Base-by-base conservation (phyloP, 2,113 vertebrate genomes). In the Lycocorax pyrrhopterus region DNA sequence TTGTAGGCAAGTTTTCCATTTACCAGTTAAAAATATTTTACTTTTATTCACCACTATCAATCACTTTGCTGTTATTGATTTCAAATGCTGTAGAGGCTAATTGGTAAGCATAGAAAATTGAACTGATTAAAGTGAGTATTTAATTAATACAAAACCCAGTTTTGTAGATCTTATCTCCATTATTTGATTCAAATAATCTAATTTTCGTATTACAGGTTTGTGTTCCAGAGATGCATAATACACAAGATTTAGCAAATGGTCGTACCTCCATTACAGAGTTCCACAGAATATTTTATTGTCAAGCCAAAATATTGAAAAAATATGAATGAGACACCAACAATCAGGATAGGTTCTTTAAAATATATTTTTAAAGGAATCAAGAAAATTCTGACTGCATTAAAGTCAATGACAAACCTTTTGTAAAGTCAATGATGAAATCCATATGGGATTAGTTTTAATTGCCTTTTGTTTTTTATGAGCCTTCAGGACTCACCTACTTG, bases 381-480 rank as follows among this genome's bases (percentile, higher is more conserved):
- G 72, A 83, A 74, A 69, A 91, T 77, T 76, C 46, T 37, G 39
- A 26, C 67, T 77, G 23, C 44, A 74, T 59, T 80, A 26, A 83
- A 71, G 16, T 88, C 71, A 96, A 83, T 77, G 91, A 85, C 85
- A 92, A 91, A 76, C 41, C 74, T 76, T 91, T 62, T 43, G 46
- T 71, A 78, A 91, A 91, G 55, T 66, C 67, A 91, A 69, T 85
- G 71, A 69, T 0, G 3, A 96, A 85, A 90, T 83, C 79, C 72
- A 52, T 60, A 33, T 7, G 60, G 75, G 72, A 85, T 77, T 83
- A 49, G 52, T 88, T 93, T 91, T 91, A 96, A 91, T 74, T 91
- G 94, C 39, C 87, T 91, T 73, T 93, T 92, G 82, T 83, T 96
- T 94, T 97, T 93, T 94, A 96, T 85, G 93, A 94, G 89, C 72